Base-by-base conservation (phyloP, 1,140 invertebrate genomes). In the Coelopa frigida region DNA sequence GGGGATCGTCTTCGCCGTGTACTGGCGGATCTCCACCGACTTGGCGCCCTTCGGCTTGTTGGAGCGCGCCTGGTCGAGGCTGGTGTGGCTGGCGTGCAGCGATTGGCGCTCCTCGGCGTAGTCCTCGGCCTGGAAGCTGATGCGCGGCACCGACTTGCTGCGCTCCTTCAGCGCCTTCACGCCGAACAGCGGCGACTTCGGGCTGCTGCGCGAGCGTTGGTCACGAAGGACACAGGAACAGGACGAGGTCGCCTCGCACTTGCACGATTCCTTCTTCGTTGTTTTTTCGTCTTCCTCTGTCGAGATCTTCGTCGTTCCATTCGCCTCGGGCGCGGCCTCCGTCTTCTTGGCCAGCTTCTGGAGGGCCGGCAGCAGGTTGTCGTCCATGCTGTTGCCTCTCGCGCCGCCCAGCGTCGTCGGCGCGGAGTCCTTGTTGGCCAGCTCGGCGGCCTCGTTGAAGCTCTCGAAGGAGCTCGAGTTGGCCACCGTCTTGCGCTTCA, bases 1-100 rank as follows among this genome's bases (percentile, higher is more conserved):
- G 59, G 79, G 78, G 66, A 80, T 72, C 14, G 78, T 79, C 73
- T 81, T 82, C 29, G 74, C 70, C 49, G 77, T 81, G 55, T 79
- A 81, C 68, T 78, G 77, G 58, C 74, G 75, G 23, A 77, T 71
- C 67, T 77, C 75, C 44, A 75, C 51, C 41, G 61, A 61, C 32
- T 63, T 62, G 31, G 51, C 58, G 17, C 42, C 53, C 50, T 67
- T 67, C 31, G 24, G 33, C 32, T 64, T 61, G 36, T n/a, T n/a
- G n/a, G n/a, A n/a, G n/a, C 61, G 61, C 27, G 62, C 55, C n/a
- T n/a, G n/a, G 35, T 55, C 57, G 6, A 65, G 50, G 53, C 58
- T 61, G 20, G 55, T 58, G 8, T 58, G 61, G 36, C 56, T 66
- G 48, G 54, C 59, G 3, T 62, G 44, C 49, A 65, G 23, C 17